These are phyloP conservation scores for Lutraria rhynchaena DNA, from an alignment of 1,140 invertebrate species.

Conservation along the genomic window DNA sequence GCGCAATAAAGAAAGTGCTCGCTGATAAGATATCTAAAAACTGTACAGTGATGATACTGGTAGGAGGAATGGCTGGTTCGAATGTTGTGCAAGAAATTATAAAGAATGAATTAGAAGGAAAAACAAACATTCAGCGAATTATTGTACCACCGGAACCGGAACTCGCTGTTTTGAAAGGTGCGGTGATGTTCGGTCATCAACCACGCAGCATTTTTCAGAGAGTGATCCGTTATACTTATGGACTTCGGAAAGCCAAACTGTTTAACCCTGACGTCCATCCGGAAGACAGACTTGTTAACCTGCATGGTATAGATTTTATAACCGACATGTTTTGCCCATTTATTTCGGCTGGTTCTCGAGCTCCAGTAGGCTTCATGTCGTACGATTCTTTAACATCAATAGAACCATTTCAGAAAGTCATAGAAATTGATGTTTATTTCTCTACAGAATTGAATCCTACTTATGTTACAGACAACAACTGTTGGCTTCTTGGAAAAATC, in stretches of 20 bases:
- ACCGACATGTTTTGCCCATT: slow-evolving; percentile 83
- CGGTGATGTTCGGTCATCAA: slow-evolving; percentile 82
- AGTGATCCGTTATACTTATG: slow-evolving; percentile 85
- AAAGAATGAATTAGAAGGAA: slow-evolving; percentile 37
- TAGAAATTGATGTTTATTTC: slow-evolving; percentile 84
- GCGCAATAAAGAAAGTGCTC: slow-evolving; percentile 35
- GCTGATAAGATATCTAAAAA: slow-evolving; percentile 29
- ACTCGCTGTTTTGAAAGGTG: slow-evolving; percentile 50
- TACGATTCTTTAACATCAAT: slow-evolving; percentile 52
- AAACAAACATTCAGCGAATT: slow-evolving; percentile 43
- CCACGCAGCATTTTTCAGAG: slow-evolving; percentile 84
- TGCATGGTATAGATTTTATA: slow-evolving; percentile 84
- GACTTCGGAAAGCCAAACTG: slow-evolving; percentile 78
- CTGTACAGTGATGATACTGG: slow-evolving; percentile 57
- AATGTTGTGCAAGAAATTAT: slow-evolving; percentile 49
- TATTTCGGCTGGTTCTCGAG: slow-evolving; percentile 55
- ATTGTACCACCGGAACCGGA: slow-evolving; percentile 56
- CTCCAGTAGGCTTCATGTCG: slow-evolving; percentile 54
- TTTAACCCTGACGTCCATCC: slow-evolving; percentile 81
- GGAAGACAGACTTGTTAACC: slow-evolving; percentile 82
- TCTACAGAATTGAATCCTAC: slow-evolving; percentile 81
- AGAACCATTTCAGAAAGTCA: slow-evolving; percentile 56
- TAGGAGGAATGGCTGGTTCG: slow-evolving; percentile 64
- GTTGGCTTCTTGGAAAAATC: slow-evolving; percentile 84
- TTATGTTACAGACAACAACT: slow-evolving; percentile 84